These are phyloP conservation scores for Tanypteryx hageni DNA, from an alignment of 2,888 invertebrate genomes.

Conservation along the genomic window DNA sequence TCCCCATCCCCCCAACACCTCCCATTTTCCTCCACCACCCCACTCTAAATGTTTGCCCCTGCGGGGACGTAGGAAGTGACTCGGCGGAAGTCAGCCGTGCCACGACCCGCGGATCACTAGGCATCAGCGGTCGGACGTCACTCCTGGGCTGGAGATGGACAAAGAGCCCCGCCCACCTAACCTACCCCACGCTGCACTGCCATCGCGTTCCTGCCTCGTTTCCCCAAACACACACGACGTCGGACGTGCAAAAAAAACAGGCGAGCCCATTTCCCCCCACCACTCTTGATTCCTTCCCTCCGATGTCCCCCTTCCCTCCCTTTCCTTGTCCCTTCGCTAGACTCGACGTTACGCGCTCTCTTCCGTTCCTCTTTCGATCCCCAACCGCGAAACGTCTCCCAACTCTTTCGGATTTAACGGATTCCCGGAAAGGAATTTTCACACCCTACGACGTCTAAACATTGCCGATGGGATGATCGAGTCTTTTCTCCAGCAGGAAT, in stretches of 20 bases:
- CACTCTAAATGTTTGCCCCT: background rate
- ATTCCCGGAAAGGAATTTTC: background rate
- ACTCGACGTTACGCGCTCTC: background rate
- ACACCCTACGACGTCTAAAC: background rate
- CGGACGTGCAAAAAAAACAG: background rate
- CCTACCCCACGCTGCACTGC: background rate
- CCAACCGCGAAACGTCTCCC: background rate
- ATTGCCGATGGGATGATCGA: background rate
- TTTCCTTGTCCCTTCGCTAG: background rate
- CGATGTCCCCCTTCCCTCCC: background rate
- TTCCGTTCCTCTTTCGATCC: background rate
- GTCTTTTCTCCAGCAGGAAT: background rate
- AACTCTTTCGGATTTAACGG: background rate
- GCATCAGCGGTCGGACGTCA: background rate
- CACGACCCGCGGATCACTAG: constrained; percentile 27
- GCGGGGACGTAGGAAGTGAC: constrained; percentile 24
- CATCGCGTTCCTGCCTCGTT: background rate
- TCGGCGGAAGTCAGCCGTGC: constrained; percentile 22
- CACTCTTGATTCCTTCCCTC: background rate
- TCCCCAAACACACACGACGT: background rate
- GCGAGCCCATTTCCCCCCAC: background rate
- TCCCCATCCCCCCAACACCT: background rate
- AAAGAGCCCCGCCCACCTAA: background rate
- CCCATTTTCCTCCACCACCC: background rate
- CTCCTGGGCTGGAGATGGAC: background rate